Conservation (phyloP, 2,113 vertebrate species). For the Odontesthes bonariensis region DNA sequence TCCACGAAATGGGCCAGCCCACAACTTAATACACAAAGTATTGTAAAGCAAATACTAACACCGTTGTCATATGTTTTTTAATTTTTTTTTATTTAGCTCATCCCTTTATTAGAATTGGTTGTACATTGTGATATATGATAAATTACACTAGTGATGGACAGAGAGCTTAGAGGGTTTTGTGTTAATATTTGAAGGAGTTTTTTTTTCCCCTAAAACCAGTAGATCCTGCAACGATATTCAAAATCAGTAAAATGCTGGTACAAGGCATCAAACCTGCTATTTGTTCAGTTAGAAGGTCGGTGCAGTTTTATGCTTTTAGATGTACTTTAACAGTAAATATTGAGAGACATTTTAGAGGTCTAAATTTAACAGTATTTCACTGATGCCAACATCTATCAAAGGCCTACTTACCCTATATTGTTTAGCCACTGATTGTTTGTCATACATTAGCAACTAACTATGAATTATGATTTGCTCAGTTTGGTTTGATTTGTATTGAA, state of each 20-base stretch:
- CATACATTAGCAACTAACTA: conserved; percentile 45
- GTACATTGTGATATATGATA: conserved; percentile 55
- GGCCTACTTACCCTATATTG: conserved; percentile 53
- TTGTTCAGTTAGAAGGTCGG: conserved; percentile 48
- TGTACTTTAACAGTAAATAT: conserved; percentile 41
- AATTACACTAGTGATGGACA: conserved; percentile 59
- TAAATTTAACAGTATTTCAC: conserved; percentile 34
- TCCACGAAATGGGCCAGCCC: conserved; percentile 45
- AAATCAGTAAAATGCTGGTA: conserved; percentile 39
- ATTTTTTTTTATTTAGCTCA: conserved; percentile 61
- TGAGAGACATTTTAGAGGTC: conserved; percentile 27
- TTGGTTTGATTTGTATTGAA: conserved; percentile 67
- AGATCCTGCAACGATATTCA: conserved; percentile 37
- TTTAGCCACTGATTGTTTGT: conserved; percentile 62
- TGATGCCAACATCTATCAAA: conserved; percentile 47
- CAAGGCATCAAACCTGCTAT: conserved; percentile 44
- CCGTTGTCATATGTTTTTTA: conserved; percentile 24
- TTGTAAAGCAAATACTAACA: conserved; percentile 58
- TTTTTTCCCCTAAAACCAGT: conserved; percentile 57
- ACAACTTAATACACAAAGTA: conserved; percentile 41
- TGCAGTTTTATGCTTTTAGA: conserved; percentile 58
- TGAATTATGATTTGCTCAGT: conserved; percentile 51
- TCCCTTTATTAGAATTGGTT: conserved; percentile 60
- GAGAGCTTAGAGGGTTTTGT: conserved; percentile 65
- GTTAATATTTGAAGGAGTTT: conserved; percentile 59